Percentiles rank a stretch among this genome's conserved stretches.
Evolutionary conservation across 1,140 invertebrate species (phyloP).

Genomic region (Zaprionus africanus): DNA sequence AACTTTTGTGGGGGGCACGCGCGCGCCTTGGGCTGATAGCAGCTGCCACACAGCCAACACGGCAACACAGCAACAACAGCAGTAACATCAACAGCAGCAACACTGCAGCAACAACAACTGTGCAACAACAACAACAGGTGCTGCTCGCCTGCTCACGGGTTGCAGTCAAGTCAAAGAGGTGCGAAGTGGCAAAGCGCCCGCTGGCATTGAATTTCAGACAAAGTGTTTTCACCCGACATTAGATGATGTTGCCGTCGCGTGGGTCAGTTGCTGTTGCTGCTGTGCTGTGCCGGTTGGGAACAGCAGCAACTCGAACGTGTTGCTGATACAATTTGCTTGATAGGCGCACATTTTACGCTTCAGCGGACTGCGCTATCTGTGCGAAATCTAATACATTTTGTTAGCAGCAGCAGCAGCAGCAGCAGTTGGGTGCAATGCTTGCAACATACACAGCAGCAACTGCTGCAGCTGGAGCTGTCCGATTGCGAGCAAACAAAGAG

Average conservation of each 20-base stretch:
- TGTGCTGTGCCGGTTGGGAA: conserved; percentile 8
- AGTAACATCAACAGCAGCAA: conserved; percentile 21
- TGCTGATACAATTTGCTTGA: conserved; percentile 82
- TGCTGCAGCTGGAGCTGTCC: conserved; percentile 28
- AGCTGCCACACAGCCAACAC: conserved; percentile 31
- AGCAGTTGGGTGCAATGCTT: conserved; percentile 30
- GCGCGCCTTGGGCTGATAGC: conserved; percentile 52
- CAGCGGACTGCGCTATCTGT: conserved; percentile 65
- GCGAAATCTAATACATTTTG: conserved; percentile 82
- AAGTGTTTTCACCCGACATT: conserved; percentile 77
- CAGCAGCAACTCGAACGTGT: conserved; percentile 61
- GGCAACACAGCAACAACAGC: conserved; percentile 13
- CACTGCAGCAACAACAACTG: not conserved
- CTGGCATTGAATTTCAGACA: conserved; percentile 82
- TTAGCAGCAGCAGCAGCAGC: conserved; percentile 48
- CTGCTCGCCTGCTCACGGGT: conserved; percentile 51
- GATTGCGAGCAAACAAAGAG: conserved; percentile 45
- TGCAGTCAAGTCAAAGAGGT: conserved; percentile 76
- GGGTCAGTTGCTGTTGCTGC: conserved; percentile 57
- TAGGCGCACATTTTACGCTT: conserved; percentile 81
- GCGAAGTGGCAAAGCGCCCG: conserved; percentile 79
- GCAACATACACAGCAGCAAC: conserved; percentile 9
- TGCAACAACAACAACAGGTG: conserved; percentile 58
- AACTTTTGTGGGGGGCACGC: conserved; percentile 77
- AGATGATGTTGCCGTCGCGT: conserved; percentile 73